These are phyloP conservation scores for Seriola rivoliana DNA, from an alignment of 2,113 vertebrate species.

Conservation along the genomic window DNA sequence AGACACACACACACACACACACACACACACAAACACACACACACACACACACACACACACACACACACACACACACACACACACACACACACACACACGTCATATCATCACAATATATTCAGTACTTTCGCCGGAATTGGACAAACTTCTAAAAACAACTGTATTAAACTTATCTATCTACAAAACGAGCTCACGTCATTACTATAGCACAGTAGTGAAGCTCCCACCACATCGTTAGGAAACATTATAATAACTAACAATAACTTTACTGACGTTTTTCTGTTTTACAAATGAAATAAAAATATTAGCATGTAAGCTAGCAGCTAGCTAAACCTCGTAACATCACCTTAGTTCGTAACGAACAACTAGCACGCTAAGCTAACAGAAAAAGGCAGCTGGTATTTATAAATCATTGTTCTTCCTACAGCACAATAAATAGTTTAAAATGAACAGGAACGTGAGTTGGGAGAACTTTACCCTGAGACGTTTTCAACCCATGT, in stretches of 20 bases:
- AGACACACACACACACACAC: too few species aligned
- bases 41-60: too few species aligned
- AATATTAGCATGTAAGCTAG: background rate
- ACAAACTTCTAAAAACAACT: too few species aligned
- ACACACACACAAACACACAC: too few species aligned
- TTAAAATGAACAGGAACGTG: background rate
- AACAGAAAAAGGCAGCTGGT: fast-evolving
- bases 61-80: too few species aligned
- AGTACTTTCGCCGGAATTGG: too few species aligned
- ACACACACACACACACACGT: too few species aligned
- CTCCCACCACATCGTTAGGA: background rate
- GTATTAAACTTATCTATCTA: too few species aligned
- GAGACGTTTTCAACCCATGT: constrained; percentile 8
- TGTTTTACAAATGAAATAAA: too few species aligned
- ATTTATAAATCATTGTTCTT: background rate
- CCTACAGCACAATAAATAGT: background rate
- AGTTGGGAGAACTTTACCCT: background rate
- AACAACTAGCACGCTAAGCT: fast-evolving
- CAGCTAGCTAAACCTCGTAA: background rate
- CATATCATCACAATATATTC: too few species aligned
- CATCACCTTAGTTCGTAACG: background rate
- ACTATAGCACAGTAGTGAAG: too few species aligned
- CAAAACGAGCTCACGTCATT: too few species aligned
- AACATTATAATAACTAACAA: background rate
- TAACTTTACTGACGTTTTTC: background rate